phyloP scores from a whole-genome alignment of 2,888 invertebrate species.

The Nebria brevicollis region DNA sequence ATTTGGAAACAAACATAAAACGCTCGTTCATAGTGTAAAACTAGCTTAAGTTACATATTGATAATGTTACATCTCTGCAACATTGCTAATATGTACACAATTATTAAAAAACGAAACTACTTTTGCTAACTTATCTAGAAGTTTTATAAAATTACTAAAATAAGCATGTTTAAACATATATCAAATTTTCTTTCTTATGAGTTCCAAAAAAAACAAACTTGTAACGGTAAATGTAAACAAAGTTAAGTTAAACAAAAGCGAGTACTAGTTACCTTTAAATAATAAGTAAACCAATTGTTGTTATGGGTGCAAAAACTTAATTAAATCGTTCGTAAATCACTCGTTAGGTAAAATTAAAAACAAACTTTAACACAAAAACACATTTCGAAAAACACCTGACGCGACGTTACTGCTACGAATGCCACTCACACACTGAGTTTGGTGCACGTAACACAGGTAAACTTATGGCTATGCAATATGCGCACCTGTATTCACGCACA shows the following conservation, averaged over 20 bases:
- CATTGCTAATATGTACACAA: neutral
- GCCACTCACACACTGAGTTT: neutral
- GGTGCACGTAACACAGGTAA: neutral
- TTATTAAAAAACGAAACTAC: neutral
- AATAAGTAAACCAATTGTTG: neutral
- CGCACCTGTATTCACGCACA: neutral
- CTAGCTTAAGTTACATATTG: no score
- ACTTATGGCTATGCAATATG: neutral
- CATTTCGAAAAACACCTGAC: slow-evolving; percentile 18
- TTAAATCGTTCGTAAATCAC: neutral
- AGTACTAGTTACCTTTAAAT: neutral
- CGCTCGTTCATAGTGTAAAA: no score
- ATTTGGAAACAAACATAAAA: no score
- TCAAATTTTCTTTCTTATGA: neutral
- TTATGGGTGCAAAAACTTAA: neutral
- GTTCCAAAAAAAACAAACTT: neutral
- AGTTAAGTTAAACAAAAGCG: neutral
- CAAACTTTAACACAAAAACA: slow-evolving; percentile 7
- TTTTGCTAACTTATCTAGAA: neutral
- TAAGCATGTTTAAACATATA: neutral
- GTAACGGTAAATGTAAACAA: neutral
- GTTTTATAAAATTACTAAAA: neutral
- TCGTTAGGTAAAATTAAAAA: neutral
- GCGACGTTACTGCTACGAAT: slow-evolving; percentile 2
- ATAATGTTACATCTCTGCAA: no score